Evolutionary conservation across 35 echinoderm and acorn worm genomes (phyloP).

Genomic region (Antedon bifida): DNA sequence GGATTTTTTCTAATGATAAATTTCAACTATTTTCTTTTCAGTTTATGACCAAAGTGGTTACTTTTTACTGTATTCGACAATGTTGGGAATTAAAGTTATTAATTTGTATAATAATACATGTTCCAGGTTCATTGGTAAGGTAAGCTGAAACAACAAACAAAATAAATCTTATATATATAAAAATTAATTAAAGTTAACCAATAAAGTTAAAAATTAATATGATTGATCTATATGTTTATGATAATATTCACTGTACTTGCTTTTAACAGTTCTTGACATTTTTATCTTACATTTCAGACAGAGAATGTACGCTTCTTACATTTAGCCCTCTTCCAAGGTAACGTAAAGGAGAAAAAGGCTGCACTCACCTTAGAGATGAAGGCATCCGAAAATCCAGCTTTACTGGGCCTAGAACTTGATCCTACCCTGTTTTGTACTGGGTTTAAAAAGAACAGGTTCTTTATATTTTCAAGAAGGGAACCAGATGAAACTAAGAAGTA

Average conservation of each 20-base stretch:
- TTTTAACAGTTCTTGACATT: too few species aligned
- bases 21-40: constrained; percentile 26
- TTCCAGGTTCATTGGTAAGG: constrained; percentile 77
- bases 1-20: too few species aligned
- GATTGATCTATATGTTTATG: too few species aligned
- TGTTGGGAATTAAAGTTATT: constrained; percentile 87
- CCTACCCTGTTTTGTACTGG: constrained; percentile 87
- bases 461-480: constrained; percentile 61
- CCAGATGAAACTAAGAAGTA: constrained; percentile 86
- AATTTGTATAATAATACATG: constrained; percentile 91
- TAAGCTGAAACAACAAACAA: too few species aligned
- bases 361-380: constrained; percentile 86
- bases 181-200: too few species aligned
- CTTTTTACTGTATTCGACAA: constrained; percentile 90
- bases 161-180: neutral
- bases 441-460: constrained; percentile 96
- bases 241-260: too few species aligned
- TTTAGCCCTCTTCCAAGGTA: constrained; percentile 60
- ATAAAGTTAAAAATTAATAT: too few species aligned
- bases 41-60: constrained; percentile 94
- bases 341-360: constrained; percentile 30
- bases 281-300: constrained; percentile 39
- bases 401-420: constrained; percentile 29
- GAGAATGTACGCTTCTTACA: constrained; percentile 90
- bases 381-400: constrained; percentile 78